Percentiles rank a stretch among this genome's conserved stretches.
These are phyloP conservation scores for Caenorhabditis imperialis DNA, from an alignment of 2,888 invertebrate genomes.

Conservation along the genomic window DNA sequence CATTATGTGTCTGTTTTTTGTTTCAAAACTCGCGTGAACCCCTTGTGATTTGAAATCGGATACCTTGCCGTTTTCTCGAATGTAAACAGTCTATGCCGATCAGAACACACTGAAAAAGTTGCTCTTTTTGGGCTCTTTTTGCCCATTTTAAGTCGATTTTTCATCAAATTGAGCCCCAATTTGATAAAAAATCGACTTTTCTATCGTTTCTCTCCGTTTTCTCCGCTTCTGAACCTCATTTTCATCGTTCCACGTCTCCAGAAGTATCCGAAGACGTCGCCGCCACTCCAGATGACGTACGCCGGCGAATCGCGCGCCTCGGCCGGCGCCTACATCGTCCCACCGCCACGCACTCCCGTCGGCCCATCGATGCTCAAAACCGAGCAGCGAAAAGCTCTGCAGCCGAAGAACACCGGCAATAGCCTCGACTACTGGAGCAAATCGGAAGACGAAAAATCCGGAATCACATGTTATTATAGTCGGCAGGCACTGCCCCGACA, in stretches of 20 bases:
- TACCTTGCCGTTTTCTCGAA: background rate
- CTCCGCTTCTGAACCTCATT: background rate
- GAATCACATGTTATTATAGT: conserved; percentile 59
- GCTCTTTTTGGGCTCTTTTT: background rate
- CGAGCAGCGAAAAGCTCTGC: conserved; percentile 16
- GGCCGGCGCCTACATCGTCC: conserved; percentile 41
- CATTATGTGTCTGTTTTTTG: too few relatives aligned
- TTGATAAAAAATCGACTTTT: conserved; percentile 12
- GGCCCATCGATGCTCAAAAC: conserved; percentile 34
- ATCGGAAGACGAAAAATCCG: conserved; percentile 56
- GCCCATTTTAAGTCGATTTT: too few relatives aligned
- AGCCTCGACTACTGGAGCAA: conserved; percentile 63
- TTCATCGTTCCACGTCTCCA: background rate
- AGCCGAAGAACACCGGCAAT: conserved; percentile 37
- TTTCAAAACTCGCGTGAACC: conserved; percentile 9
- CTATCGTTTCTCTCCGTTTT: background rate
- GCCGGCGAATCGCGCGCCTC: conserved; percentile 45
- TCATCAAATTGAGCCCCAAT: too few relatives aligned
- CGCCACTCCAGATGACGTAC: conserved; percentile 45
- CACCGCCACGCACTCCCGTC: conserved; percentile 52
- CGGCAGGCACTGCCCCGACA: conserved; percentile 31
- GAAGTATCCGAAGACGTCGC: conserved; percentile 16
- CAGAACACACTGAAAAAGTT: too few relatives aligned
- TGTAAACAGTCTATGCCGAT: background rate
- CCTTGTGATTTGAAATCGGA: conserved; percentile 26